Evolutionary conservation across 2,797 vertebrate genomes (phyloP).

Genomic region (Pseudotriccus pelzelni): DNA sequence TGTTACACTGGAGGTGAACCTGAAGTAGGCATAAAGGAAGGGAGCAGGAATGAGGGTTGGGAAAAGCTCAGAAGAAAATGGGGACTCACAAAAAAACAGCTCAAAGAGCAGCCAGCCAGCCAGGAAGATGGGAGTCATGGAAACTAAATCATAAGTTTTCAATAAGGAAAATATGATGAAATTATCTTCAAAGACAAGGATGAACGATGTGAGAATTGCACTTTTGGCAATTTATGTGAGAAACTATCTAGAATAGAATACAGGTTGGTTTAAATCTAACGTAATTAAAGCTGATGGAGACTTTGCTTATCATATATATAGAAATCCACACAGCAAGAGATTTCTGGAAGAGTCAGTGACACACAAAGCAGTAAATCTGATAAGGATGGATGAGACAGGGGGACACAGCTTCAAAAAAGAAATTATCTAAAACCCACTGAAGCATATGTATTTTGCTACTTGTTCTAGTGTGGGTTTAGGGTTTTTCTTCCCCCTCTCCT

Average conservation of each 20-base stretch:
- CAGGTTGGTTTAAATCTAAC: background rate
- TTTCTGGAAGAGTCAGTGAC: background rate
- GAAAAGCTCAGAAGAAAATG: background rate
- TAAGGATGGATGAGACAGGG: background rate
- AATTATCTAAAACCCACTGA: background rate
- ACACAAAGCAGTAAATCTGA: background rate
- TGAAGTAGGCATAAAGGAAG: background rate
- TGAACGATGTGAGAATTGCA: background rate
- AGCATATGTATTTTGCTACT: background rate
- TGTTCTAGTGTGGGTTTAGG: background rate
- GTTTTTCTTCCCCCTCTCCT: too few relatives aligned
- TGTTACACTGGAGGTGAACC: background rate
- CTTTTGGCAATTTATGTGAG: background rate
- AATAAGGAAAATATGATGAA: background rate
- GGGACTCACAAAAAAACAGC: background rate
- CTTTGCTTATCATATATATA: background rate
- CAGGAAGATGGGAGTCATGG: background rate
- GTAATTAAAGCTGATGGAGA: background rate
- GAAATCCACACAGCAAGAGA: background rate
- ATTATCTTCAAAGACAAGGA: background rate
- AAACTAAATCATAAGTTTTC: conserved; percentile 1
- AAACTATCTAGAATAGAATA: background rate
- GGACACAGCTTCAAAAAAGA: background rate
- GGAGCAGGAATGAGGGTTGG: background rate
- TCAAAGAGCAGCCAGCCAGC: background rate